Evolutionary conservation across 2,797 vertebrate genomes (phyloP).

Genomic region (Pempheris klunzingeri): DNA sequence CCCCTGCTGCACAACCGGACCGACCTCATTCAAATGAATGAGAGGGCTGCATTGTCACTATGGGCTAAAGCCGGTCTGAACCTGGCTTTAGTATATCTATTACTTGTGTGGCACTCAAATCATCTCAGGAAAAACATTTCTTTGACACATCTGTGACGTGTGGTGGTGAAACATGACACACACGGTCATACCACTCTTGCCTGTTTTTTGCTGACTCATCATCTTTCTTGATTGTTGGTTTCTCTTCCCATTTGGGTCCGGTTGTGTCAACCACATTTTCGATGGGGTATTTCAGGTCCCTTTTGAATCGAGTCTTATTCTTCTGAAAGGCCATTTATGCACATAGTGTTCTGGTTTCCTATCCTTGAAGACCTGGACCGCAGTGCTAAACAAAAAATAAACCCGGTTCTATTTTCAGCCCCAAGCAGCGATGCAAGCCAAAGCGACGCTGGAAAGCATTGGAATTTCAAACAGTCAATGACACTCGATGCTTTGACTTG

Average conservation of each 20-base stretch:
- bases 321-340: neutral
- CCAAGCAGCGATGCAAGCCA: neutral
- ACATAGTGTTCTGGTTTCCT: neutral
- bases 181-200: too few species aligned
- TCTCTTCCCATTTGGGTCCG: too few species aligned
- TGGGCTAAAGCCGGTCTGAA: too few species aligned
- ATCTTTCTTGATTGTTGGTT: too few species aligned
- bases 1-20: too few species aligned
- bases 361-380: neutral
- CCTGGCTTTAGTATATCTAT: too few species aligned
- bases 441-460: neutral
- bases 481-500: constrained; percentile 6
- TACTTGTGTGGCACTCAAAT: too few species aligned
- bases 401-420: neutral
- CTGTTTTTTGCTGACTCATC: too few species aligned
- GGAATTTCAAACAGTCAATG: neutral
- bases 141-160: too few species aligned
- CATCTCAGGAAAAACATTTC: too few species aligned
- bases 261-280: neutral
- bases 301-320: neutral
- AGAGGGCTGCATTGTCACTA: too few species aligned
- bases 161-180: too few species aligned
- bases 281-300: neutral
- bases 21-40: neutral
- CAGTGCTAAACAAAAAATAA: neutral